Base-by-base conservation (phyloP, 2,888 invertebrate genomes). In the Nysson spinosus region DNA sequence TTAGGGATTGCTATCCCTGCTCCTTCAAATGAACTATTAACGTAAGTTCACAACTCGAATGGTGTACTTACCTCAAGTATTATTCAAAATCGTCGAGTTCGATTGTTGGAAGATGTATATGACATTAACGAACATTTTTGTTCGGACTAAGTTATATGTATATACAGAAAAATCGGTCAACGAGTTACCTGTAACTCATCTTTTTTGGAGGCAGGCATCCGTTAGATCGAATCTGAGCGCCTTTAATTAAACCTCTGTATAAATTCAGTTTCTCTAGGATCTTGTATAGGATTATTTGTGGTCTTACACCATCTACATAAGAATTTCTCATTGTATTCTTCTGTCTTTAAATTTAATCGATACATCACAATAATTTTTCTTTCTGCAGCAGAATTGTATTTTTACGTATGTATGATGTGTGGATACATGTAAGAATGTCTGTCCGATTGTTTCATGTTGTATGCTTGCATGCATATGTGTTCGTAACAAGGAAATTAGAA, bases 41-140 rank as follows among this genome's bases (percentile, higher is more conserved):
- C 22, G 20, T 67, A 74, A 64, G 72, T 66, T 74, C 44, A 62
- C 40, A 40, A 66, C 44, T 68, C 60, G 58, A 69, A 66, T 30
- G 52, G 64, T 70, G 75, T 75, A 75, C 75, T 75, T 75, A 77
- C 62, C 42, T 62, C 9, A 50, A 69, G 55, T 67, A 55, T 73
- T 69, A 66, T 52, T 61, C 52, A 35, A 60, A 66, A 60, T 66
- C 55, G 42, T 61, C 56, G 57, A 60, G 60, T 61, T 64, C 35
- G 44, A 39, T 55, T 34, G 4, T 12, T 46, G 34, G 52, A 30
- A 30, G 11, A 34, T 30, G 32, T 12, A 14, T 26, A n/a, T 7
- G 40, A 11, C 39, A 50, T 39, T n/a, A n/a, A n/a, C n/a, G n/a
- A n/a, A n/a, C n/a, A n/a, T n/a, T n/a, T n/a, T n/a, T n/a, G n/a